phyloP scores from a whole-genome alignment of 2,888 invertebrate species.

The Euphydryas editha region DNA sequence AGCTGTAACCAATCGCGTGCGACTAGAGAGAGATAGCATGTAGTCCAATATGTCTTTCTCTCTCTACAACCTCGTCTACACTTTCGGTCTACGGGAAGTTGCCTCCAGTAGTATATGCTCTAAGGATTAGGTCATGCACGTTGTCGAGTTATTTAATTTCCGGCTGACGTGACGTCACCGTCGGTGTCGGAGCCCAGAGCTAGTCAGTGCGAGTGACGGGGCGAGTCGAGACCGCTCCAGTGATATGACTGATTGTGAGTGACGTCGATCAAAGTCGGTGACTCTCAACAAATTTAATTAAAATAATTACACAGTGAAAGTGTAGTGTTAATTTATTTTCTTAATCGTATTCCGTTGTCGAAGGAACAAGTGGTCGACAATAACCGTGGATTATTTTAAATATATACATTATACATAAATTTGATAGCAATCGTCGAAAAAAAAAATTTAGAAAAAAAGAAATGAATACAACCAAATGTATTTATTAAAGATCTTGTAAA shows the following conservation, averaged over 20 bases:
- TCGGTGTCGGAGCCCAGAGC: conserved; percentile 38
- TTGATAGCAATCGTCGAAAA: conserved; percentile 43
- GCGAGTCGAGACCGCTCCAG: conserved; percentile 57
- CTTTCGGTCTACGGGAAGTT: too few species aligned
- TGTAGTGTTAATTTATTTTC: conserved; percentile 54
- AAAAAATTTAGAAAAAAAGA: conserved; percentile 40
- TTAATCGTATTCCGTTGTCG: conserved; percentile 32
- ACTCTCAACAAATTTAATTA: conserved; percentile 55
- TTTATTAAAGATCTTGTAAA: conserved; percentile 72
- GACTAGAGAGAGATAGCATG: too few species aligned
- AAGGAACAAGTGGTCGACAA: conserved; percentile 63
- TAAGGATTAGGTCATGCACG: conserved; percentile 18
- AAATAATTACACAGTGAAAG: conserved; percentile 47
- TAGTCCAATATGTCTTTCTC: too few species aligned
- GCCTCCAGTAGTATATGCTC: too few species aligned
- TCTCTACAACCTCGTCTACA: too few species aligned
- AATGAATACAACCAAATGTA: conserved; percentile 73
- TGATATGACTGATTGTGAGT: conserved; percentile 56
- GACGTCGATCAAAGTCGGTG: conserved; percentile 16
- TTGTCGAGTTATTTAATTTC: conserved; percentile 25
- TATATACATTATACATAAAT: conserved; percentile 39
- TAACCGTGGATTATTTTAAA: conserved; percentile 52
- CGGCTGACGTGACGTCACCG: conserved; percentile 21
- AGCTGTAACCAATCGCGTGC: too few species aligned
- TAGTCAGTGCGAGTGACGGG: conserved; percentile 64